Conservation (phyloP, 2,797 vertebrate genomes). For the Rhynchonycteris naso region DNA sequence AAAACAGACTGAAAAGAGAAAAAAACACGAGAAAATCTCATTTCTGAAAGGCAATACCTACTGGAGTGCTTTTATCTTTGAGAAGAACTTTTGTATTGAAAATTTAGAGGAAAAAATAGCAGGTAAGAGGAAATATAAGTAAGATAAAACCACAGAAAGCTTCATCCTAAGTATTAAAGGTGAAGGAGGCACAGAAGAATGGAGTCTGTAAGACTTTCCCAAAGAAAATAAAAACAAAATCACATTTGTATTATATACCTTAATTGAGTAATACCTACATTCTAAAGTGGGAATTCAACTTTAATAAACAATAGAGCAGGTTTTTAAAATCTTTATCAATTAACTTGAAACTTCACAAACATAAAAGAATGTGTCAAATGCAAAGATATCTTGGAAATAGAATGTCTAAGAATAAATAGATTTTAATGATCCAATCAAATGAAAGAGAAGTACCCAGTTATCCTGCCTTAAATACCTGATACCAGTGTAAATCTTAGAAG, state of each 20-base stretch:
- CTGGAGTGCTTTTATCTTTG: neutral
- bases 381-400: constrained; percentile 27
- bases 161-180: neutral
- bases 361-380: neutral
- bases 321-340: constrained; percentile 1
- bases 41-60: neutral
- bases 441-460: neutral
- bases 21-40: constrained; percentile 15
- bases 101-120: neutral
- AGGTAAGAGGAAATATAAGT: neutral
- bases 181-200: neutral
- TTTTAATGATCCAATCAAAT: constrained; percentile 26
- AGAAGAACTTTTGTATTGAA: neutral
- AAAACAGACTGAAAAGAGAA: constrained; percentile 17
- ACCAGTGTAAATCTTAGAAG: neutral
- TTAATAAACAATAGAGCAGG: constrained; percentile 21
- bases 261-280: neutral
- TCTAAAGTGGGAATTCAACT: constrained; percentile 18
- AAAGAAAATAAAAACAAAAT: constrained; percentile 25
- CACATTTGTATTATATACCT: neutral
- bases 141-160: constrained; percentile 9
- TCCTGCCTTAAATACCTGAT: neutral
- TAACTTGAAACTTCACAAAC: constrained; percentile 14
- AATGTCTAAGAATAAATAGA: constrained; percentile 27
- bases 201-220: neutral